Conservation (phyloP, 37 sponge, comb jelly and placozoan species). For the Geodia barretti region DNA sequence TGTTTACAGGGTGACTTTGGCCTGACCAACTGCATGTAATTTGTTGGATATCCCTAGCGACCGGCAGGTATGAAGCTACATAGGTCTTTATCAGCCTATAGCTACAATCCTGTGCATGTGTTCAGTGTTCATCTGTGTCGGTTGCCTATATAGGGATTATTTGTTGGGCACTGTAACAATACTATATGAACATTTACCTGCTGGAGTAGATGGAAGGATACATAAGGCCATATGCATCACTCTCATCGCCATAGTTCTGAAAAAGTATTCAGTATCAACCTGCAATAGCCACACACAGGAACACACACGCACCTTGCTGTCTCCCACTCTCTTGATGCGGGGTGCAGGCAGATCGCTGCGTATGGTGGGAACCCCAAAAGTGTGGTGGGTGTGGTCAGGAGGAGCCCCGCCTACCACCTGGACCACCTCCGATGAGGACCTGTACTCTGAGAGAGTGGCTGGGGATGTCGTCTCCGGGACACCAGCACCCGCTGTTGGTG, state of each 20-base stretch:
- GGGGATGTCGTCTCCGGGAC: not conserved
- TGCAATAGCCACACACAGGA: not conserved
- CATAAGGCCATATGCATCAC: constrained; percentile 90
- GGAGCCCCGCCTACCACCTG: constrained; percentile 75
- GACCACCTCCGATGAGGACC: constrained; percentile 82
- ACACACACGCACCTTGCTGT: constrained; percentile 58
- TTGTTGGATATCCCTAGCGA: no score
- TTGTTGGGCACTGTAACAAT: constrained; percentile 87
- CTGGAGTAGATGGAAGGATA: constrained; percentile 93
- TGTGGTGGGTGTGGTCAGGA: constrained; percentile 48
- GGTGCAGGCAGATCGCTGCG: constrained; percentile 93
- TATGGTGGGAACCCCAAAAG: constrained; percentile 94
- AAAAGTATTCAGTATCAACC: not conserved
- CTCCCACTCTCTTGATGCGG: constrained; percentile 82
- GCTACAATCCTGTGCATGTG: no score
- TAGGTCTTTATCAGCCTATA: no score
- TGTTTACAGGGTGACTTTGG: no score
- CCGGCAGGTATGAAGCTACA: no score
- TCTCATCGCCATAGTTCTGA: constrained; percentile 98
- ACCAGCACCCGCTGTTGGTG: no score
- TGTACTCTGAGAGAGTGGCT: constrained; percentile 27
- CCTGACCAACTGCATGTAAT: no score
- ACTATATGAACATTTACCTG: constrained; percentile 75
- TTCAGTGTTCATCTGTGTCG: no score
- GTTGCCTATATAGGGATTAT: no score